Percentiles rank a stretch among this genome's conserved stretches.
phyloP scores from a whole-genome alignment of 2,113 vertebrate species.

The Todiramphus saurophagus region DNA sequence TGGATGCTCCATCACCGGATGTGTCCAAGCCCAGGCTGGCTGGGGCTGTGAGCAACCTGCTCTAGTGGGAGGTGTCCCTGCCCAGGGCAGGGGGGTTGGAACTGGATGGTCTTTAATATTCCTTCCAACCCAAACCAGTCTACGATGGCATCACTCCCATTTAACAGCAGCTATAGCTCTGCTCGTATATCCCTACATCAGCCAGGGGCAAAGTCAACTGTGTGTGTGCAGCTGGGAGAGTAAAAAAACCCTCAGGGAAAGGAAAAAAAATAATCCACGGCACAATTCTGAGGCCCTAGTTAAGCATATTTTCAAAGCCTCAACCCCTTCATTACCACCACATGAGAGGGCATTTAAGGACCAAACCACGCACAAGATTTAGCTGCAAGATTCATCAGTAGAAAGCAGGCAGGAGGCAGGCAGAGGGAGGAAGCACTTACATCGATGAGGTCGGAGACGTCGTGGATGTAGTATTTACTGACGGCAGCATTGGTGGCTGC shows the following conservation, averaged over 20 bases:
- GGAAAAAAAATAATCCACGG: neutral
- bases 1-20: neutral
- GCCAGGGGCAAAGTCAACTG: neutral
- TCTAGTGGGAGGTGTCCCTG: neutral
- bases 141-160: neutral
- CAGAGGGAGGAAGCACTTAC: conserved; percentile 75
- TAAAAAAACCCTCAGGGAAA: neutral
- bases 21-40: neutral
- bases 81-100: neutral
- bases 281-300: neutral
- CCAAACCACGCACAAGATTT: neutral
- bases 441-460: conserved; percentile 95
- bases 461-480: conserved; percentile 98
- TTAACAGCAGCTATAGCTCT: neutral
- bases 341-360: rapidly evolving
- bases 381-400: neutral
- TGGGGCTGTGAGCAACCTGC: neutral
- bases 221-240: neutral
- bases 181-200: neutral
- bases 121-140: neutral
- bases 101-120: too few relatives aligned
- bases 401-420: neutral
- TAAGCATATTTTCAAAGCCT: neutral
- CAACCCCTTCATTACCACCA: neutral
- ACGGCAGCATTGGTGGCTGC: conserved; percentile 94